These are phyloP conservation scores for Anguilla japonica DNA, from an alignment of 2,113 vertebrate species.

Conservation along the genomic window DNA sequence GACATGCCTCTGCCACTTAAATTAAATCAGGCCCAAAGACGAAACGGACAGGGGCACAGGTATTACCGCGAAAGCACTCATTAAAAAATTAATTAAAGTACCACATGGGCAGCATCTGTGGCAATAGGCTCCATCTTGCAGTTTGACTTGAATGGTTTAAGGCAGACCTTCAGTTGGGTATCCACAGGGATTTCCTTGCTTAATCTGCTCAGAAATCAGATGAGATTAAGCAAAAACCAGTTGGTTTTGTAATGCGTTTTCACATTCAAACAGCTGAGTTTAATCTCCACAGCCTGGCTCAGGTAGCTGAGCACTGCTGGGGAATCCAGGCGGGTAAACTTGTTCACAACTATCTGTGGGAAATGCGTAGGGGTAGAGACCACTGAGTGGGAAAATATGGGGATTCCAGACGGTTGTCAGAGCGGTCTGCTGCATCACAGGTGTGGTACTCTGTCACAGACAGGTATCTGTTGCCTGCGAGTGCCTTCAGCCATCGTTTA, in stretches of 20 bases:
- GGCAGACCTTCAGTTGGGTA: neutral
- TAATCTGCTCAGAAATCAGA: slow-evolving; percentile 10
- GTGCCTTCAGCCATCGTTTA: slow-evolving; percentile 18
- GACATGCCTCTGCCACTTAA: neutral
- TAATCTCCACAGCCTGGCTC: neutral
- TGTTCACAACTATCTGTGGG: neutral
- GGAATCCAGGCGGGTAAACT: neutral
- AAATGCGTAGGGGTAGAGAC: neutral
- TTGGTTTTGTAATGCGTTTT: neutral
- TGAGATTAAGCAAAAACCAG: slow-evolving; percentile 11
- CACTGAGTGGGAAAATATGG: neutral
- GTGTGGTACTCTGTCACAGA: slow-evolving; percentile 3
- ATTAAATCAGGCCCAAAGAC: neutral
- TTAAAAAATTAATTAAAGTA: neutral
- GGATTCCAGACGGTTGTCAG: neutral
- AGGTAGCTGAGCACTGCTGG: neutral
- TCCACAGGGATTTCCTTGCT: neutral
- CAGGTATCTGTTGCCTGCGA: neutral
- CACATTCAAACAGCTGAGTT: neutral
- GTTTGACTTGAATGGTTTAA: neutral
- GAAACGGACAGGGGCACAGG: neutral
- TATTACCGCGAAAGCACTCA: neutral
- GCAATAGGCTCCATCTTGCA: neutral
- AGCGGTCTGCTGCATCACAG: neutral
- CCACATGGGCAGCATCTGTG: neutral